A percentile compares a stretch with the other conserved stretches of the same genome.
These are phyloP conservation scores for Caranx melampygus DNA, from an alignment of 2,113 vertebrate species.

Conservation along the genomic window DNA sequence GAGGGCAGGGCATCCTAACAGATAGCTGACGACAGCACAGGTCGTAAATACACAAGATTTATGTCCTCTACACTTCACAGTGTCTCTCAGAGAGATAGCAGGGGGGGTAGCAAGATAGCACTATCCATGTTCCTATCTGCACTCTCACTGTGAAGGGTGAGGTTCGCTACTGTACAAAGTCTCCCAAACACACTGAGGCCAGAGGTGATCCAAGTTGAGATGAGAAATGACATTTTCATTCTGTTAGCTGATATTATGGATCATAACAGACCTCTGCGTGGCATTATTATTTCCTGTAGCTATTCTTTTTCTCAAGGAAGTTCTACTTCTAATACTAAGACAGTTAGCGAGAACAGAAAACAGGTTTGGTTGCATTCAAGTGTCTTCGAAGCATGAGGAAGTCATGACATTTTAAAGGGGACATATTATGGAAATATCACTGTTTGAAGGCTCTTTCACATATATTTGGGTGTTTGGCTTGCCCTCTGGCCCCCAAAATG, in stretches of 20 bases:
- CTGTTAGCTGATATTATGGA: slow-evolving; percentile 3
- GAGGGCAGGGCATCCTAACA: slow-evolving; percentile 73
- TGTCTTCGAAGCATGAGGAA: background rate
- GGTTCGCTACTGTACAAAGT: slow-evolving; percentile 45
- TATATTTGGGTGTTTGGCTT: no score
- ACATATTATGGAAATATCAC: no score
- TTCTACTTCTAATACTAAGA: background rate
- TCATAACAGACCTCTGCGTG: background rate
- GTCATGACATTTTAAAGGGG: background rate
- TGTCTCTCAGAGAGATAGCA: slow-evolving; percentile 74
- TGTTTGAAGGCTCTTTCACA: no score
- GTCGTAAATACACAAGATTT: slow-evolving; percentile 82
- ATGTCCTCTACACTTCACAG: slow-evolving; percentile 71
- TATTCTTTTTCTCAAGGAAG: background rate
- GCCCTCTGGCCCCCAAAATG: no score
- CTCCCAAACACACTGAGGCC: slow-evolving; percentile 10
- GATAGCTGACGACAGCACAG: slow-evolving; percentile 83
- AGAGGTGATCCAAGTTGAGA: slow-evolving; percentile 33
- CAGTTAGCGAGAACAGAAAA: background rate
- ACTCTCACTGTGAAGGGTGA: slow-evolving; percentile 35
- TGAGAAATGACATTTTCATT: slow-evolving; percentile 33
- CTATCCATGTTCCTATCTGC: slow-evolving; percentile 64
- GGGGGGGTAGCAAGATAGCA: slow-evolving; percentile 55
- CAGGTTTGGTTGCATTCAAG: background rate
- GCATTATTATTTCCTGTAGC: background rate